Conservation (phyloP, 2,113 vertebrate genomes). For the Lycaon pictus region DNA sequence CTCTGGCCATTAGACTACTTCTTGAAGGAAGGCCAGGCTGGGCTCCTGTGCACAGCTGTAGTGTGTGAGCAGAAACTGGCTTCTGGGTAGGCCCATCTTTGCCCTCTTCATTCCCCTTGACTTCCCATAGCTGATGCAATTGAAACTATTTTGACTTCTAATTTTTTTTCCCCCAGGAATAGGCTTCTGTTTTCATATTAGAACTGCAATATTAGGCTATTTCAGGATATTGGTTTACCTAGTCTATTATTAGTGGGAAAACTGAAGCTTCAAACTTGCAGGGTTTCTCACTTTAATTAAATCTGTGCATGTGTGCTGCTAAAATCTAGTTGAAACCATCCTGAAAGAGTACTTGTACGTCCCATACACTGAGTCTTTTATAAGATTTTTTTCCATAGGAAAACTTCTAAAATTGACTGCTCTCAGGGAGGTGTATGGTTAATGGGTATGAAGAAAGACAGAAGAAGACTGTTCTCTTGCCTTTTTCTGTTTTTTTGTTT, state of each 20-base stretch:
- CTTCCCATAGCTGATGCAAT: not conserved
- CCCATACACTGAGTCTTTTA: not conserved
- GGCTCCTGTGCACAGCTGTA: not conserved
- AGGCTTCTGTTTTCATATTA: not conserved
- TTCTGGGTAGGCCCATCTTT: rapidly evolving
- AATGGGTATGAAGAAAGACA: not conserved
- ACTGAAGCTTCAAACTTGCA: not conserved
- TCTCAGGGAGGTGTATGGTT: not conserved
- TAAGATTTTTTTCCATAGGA: not conserved
- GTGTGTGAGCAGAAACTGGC: not conserved
- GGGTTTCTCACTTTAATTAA: not conserved
- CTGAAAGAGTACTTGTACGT: not conserved
- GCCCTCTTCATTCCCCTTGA: not conserved
- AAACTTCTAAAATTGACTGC: not conserved
- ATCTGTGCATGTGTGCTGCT: not conserved
- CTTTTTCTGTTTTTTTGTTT: not conserved
- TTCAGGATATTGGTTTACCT: not conserved
- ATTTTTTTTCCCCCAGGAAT: not conserved
- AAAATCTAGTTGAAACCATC: too few species aligned
- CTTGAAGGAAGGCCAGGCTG: not conserved
- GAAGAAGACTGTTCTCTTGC: not conserved
- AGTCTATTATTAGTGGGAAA: not conserved
- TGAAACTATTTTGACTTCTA: not conserved
- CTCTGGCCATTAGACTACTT: not conserved
- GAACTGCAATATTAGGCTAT: not conserved